phyloP scores from a whole-genome alignment of 2,797 vertebrate genomes.

The Ctenosaura bakeri region DNA sequence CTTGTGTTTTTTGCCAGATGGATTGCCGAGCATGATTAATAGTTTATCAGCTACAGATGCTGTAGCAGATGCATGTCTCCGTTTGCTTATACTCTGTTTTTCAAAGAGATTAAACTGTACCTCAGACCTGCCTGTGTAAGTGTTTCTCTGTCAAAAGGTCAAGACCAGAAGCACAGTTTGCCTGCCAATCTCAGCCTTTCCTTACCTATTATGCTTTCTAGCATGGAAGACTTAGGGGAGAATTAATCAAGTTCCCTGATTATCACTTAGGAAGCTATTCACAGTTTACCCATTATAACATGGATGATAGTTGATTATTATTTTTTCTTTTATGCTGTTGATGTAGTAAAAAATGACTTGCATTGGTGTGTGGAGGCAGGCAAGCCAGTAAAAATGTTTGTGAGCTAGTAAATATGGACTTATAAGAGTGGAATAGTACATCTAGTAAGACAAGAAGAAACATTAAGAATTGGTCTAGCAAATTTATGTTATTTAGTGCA shows the following conservation, averaged over 20 bases:
- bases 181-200: neutral
- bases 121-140: neutral
- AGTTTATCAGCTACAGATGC: neutral
- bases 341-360: neutral
- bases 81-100: neutral
- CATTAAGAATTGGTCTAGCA: neutral
- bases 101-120: neutral
- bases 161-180: neutral
- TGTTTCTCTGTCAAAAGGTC: neutral
- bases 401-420: neutral
- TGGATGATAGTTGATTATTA: too few relatives aligned
- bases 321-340: neutral
- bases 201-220: neutral
- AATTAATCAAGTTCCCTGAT: neutral
- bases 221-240: neutral
- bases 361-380: neutral
- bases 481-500: neutral
- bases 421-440: neutral
- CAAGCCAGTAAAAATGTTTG: neutral
- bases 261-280: neutral
- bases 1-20: neutral
- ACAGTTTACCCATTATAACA: neutral
- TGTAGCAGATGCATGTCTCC: neutral
- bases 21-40: neutral
- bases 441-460: neutral